phyloP scores from a whole-genome alignment of 2,113 vertebrate species.

The Xenopus borealis region DNA sequence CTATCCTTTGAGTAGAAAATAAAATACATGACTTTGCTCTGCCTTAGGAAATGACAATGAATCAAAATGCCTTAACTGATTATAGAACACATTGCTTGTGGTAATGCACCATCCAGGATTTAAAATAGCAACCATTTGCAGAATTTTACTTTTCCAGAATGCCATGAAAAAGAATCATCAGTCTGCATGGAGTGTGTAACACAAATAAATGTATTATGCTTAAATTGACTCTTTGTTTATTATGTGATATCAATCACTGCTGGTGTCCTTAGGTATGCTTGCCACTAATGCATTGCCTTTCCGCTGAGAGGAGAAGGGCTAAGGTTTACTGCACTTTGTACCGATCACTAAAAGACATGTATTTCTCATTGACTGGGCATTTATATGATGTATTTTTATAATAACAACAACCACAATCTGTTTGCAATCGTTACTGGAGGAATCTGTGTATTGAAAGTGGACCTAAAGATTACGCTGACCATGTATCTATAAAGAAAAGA shows the following conservation, averaged over 20 bases:
- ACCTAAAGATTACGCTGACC: too few species aligned
- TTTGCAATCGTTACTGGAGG: too few species aligned
- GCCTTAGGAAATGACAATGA: conserved; percentile 39
- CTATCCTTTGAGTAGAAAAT: conserved; percentile 27
- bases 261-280: background rate
- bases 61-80: conserved; percentile 41
- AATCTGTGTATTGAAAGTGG: too few species aligned
- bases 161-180: conserved; percentile 23
- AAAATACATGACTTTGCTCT: conserved; percentile 29
- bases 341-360: too few species aligned
- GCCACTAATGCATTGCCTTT: background rate
- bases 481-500: too few species aligned
- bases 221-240: conserved; percentile 8
- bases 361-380: too few species aligned
- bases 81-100: conserved; percentile 37
- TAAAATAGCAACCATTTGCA: conserved; percentile 38
- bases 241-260: background rate
- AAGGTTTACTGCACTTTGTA: background rate
- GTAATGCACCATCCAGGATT: conserved; percentile 26
- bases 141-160: conserved; percentile 36
- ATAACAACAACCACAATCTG: too few species aligned
- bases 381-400: too few species aligned
- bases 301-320: background rate
- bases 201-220: conserved; percentile 29
- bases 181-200: conserved; percentile 16